Conservation (phyloP, 2,797 vertebrate genomes). For the Lateolabrax maculatus region DNA sequence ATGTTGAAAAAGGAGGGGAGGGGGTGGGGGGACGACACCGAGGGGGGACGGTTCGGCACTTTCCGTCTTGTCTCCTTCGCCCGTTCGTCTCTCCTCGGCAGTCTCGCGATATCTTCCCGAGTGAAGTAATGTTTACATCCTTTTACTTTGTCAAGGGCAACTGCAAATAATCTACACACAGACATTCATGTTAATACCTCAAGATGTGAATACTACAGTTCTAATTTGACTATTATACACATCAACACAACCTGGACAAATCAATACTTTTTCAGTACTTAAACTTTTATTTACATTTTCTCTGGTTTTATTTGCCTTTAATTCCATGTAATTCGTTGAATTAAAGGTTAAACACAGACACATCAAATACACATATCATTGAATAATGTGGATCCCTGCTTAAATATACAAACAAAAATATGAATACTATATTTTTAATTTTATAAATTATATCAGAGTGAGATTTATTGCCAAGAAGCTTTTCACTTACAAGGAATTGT, state of each 20-base stretch:
- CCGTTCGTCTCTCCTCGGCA: constrained; percentile 70
- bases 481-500: too few relatives aligned
- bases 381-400: not conserved
- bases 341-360: not conserved
- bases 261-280: too few relatives aligned
- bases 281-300: too few relatives aligned
- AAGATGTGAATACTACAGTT: too few relatives aligned
- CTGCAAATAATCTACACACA: not conserved
- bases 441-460: too few relatives aligned
- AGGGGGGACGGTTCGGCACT: constrained; percentile 75
- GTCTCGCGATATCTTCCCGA: constrained; percentile 66
- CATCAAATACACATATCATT: too few relatives aligned
- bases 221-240: too few relatives aligned
- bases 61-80: constrained; percentile 71
- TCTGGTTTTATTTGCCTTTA: not conserved
- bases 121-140: constrained; percentile 6
- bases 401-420: too few relatives aligned
- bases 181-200: not conserved
- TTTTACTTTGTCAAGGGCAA: constrained; percentile 44
- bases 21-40: constrained; percentile 60
- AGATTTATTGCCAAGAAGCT: too few relatives aligned
- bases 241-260: too few relatives aligned
- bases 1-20: constrained; percentile 84
- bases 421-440: too few relatives aligned
- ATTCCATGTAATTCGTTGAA: too few relatives aligned